Evolutionary conservation across 2,888 invertebrate species (phyloP).

Genomic region (Trachelus tabidus): DNA sequence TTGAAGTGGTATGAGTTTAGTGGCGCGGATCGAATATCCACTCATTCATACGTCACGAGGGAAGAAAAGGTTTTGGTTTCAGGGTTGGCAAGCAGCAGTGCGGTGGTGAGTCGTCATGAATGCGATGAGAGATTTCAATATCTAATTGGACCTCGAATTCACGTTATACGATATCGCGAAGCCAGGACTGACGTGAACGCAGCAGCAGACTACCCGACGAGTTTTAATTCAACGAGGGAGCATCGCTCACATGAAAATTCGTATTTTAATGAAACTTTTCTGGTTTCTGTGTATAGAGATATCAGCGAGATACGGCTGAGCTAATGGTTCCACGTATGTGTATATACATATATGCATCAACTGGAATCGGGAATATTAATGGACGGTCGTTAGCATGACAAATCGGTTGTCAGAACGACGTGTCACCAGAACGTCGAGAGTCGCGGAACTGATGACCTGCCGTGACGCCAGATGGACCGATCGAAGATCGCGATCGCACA

Average conservation of each 20-base stretch:
- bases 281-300: no score
- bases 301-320: no score
- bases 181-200: neutral
- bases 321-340: neutral
- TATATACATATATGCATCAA: neutral
- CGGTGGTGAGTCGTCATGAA: neutral
- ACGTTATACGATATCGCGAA: neutral
- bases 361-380: slow-evolving; percentile 42
- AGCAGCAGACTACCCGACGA: no score
- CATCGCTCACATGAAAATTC: no score
- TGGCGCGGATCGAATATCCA: no score
- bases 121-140: slow-evolving; percentile 1
- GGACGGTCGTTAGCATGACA: slow-evolving; percentile 44
- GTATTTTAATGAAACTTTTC: no score
- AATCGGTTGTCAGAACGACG: slow-evolving; percentile 46
- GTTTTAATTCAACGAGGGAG: neutral
- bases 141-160: slow-evolving; percentile 3
- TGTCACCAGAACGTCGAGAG: slow-evolving; percentile 30
- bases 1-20: neutral
- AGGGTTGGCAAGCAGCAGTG: neutral
- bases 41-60: neutral
- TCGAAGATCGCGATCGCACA: slow-evolving; percentile 3
- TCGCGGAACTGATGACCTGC: slow-evolving; percentile 2
- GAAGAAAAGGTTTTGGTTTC: slow-evolving; percentile 1
- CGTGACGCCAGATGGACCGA: slow-evolving; percentile 11